These are phyloP conservation scores for Athetis lepigone DNA, from an alignment of 2,888 invertebrate species.

Conservation along the genomic window DNA sequence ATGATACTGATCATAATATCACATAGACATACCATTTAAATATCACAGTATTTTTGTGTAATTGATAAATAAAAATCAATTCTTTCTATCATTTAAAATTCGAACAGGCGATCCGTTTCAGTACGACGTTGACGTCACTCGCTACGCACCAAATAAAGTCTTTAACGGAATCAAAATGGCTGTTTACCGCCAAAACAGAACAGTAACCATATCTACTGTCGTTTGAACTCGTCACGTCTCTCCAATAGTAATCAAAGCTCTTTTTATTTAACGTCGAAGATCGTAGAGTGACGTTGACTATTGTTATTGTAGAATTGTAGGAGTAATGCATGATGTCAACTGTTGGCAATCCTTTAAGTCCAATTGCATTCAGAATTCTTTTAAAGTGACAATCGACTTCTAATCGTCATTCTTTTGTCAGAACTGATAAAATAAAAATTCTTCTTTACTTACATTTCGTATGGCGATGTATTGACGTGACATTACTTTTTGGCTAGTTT, in stretches of 20 bases:
- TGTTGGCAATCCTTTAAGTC: slow-evolving; percentile 3
- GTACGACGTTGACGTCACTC: slow-evolving; percentile 8
- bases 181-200: slow-evolving; percentile 20
- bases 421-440: no score
- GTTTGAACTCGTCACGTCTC: slow-evolving; percentile 37
- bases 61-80: no score
- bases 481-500: no score
- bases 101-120: background rate
- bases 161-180: slow-evolving; percentile 37
- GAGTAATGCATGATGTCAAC: background rate
- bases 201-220: slow-evolving; percentile 22
- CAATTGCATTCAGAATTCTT: slow-evolving; percentile 2
- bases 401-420: no score
- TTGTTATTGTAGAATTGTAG: background rate
- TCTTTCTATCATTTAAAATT: no score
- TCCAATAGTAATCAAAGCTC: slow-evolving; percentile 35
- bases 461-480: no score
- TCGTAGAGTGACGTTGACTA: slow-evolving; percentile 6
- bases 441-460: no score
- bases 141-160: slow-evolving; percentile 9
- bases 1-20: no score
- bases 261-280: slow-evolving; percentile 41
- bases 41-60: no score
- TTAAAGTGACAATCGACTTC: slow-evolving; percentile 28
- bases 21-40: no score